phyloP scores from a whole-genome alignment of 1,140 invertebrate genomes.

The Carcinoscorpius rotundicauda region DNA sequence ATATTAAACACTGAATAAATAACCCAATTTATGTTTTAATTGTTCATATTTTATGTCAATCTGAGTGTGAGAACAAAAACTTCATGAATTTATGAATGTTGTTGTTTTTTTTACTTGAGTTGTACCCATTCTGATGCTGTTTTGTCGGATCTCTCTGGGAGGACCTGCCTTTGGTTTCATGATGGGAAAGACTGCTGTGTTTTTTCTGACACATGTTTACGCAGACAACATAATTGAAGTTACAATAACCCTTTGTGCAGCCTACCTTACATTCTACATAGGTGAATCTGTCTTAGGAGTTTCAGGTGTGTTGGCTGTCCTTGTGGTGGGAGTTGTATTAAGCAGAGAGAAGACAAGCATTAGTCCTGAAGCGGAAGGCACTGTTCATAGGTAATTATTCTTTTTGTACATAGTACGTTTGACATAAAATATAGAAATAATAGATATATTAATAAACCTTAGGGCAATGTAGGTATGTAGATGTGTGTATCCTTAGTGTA shows the following conservation, averaged over 20 bases:
- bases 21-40: no score
- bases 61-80: no score
- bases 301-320: slow-evolving; percentile 39
- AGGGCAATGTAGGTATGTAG: not conserved
- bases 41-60: no score
- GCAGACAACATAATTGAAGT: slow-evolving; percentile 35
- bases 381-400: slow-evolving; percentile 32
- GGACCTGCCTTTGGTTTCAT: slow-evolving; percentile 34
- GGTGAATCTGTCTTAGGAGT: slow-evolving; percentile 32
- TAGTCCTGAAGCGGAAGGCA: slow-evolving; percentile 36
- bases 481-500: no score
- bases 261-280: slow-evolving; percentile 37
- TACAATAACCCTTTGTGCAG: slow-evolving; percentile 34
- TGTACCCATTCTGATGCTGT: not conserved
- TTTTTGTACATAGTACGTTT: not conserved
- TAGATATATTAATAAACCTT: slow-evolving; percentile 5
- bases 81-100: no score
- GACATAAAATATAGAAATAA: not conserved
- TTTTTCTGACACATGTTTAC: slow-evolving; percentile 32
- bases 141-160: slow-evolving; percentile 21
- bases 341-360: slow-evolving; percentile 34
- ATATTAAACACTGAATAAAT: no score
- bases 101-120: no score
- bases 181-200: slow-evolving; percentile 31
- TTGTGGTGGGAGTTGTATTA: slow-evolving; percentile 34